Base-by-base conservation (phyloP, 2,797 vertebrate species). In the Lateolabrax maculatus region DNA sequence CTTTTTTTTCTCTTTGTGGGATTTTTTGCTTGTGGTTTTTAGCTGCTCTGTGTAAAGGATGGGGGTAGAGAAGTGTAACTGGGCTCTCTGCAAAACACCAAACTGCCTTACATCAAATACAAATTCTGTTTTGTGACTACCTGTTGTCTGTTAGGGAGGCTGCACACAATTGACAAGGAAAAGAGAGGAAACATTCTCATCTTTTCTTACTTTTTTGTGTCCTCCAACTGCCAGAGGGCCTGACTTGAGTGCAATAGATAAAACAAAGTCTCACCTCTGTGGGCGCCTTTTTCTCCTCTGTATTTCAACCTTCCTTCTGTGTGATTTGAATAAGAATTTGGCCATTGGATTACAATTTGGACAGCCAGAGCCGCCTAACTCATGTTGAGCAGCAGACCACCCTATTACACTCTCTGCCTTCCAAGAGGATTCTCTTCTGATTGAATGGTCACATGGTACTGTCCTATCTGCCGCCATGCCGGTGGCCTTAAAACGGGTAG, bases 21-120 rank as follows among this genome's bases (percentile, higher is more conserved):
- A 73, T 92, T 90, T 77, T 91, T 92, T 89, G 91, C 88, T 95
- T 90, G 90, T 95, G 90, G 87, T 94, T 95, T 95, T 94, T 94
- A 93, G 94, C 94, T 96, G 94, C 95, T 96, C 93, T 95, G 93
- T 92, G 90, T 94, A 93, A 93, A 93, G 93, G 92, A 92, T 39
- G 93, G 92, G 87, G 93, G 95, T 94, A 94, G 94, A 95, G 94
- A 95, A 81, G 95, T 96, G 95, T 95, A 95, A 95, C 92, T 93
- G 96, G 95, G 95, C 92, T 95, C 95, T 95, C 95, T 96, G 95
- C 95, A 95, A 95, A 95, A 95, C 95, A 95, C 95, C 95, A 95
- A 96, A 95, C 94, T 96, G 95, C 95, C 96, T 96, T 96, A 95
- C 87, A 93, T 95, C 93, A 93, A 94, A 93, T 92, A 95, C 92